Evolutionary conservation across 2,113 vertebrate species (phyloP).

Genomic region (Xenotilapia caudafasciata): DNA sequence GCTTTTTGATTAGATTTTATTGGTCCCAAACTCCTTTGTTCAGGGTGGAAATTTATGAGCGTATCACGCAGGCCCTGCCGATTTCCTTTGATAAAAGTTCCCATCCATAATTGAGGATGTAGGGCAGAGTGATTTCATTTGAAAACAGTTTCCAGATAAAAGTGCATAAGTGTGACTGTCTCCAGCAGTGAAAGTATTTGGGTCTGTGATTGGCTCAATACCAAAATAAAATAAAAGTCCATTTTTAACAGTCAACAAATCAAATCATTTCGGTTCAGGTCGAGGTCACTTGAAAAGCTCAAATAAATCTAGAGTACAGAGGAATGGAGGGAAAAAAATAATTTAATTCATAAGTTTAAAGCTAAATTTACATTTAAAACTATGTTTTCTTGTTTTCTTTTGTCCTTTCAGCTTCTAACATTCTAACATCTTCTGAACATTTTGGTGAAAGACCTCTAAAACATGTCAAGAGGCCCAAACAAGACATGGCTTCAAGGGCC

Average conservation of each 20-base stretch:
- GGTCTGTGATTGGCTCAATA: background rate
- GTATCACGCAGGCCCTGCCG: background rate
- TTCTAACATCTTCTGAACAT: background rate
- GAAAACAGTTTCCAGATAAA: background rate
- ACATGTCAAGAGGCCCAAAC: background rate
- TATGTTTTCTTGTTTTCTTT: background rate
- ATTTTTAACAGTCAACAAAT: background rate
- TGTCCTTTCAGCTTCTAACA: background rate
- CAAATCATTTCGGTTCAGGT: background rate
- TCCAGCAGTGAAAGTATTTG: background rate
- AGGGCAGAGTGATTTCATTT: background rate
- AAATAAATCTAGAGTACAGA: background rate
- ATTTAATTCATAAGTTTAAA: background rate
- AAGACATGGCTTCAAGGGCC: background rate
- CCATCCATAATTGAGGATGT: background rate
- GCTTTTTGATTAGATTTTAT: background rate
- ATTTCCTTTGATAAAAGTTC: background rate
- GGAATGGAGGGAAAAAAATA: rapidly evolving
- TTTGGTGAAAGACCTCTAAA: background rate
- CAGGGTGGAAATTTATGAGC: background rate
- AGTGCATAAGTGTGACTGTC: background rate
- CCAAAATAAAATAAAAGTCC: background rate
- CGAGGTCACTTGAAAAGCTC: background rate
- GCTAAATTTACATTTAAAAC: background rate
- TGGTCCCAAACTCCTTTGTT: background rate